Evolutionary conservation across 2,888 invertebrate genomes (phyloP).

Genomic region (Himalopsyche anomala): DNA sequence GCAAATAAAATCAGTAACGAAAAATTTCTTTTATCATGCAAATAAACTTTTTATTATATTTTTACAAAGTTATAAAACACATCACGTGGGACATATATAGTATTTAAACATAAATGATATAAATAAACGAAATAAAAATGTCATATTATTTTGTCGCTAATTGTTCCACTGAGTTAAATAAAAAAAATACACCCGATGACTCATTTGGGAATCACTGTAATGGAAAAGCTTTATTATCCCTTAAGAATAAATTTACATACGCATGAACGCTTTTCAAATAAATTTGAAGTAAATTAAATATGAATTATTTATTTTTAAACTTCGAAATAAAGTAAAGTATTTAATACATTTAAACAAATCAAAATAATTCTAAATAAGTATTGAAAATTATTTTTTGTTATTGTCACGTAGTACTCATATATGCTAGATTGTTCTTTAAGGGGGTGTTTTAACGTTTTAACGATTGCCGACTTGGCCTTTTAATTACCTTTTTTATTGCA

Average conservation of each 20-base stretch:
- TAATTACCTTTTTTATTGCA: slow-evolving; percentile 38
- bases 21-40: no score
- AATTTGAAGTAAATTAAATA: not conserved
- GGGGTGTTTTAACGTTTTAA: slow-evolving; percentile 22
- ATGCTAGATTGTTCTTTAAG: not conserved
- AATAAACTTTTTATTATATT: not conserved
- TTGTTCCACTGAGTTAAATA: slow-evolving; percentile 32
- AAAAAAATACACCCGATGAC: slow-evolving; percentile 14
- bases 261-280: not conserved
- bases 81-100: slow-evolving; percentile 11
- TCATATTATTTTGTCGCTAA: slow-evolving; percentile 35
- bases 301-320: not conserved
- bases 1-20: not conserved
- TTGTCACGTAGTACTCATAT: not conserved
- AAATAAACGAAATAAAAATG: slow-evolving; percentile 41
- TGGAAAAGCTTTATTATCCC: not conserved
- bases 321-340: not conserved
- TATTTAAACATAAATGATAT: not conserved
- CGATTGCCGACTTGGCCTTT: slow-evolving; percentile 14
- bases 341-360: no score
- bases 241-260: not conserved
- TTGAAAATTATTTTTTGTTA: no score
- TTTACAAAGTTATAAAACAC: slow-evolving; percentile 17
- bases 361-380: no score
- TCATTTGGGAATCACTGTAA: slow-evolving; percentile 37